phyloP scores from a whole-genome alignment of 2,113 vertebrate species.

The Morone chrysops region DNA sequence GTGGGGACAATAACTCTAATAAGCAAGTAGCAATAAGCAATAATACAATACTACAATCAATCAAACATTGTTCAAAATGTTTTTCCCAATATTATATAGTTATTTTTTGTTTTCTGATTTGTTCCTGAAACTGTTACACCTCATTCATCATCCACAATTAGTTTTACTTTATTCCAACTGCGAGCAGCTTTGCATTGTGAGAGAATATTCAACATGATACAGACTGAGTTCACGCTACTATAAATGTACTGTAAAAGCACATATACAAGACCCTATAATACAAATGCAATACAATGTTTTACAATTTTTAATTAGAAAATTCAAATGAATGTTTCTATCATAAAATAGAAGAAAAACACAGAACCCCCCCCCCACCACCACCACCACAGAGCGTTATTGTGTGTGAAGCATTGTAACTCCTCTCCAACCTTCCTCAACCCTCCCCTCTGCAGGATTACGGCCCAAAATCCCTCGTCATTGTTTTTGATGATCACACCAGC shows the following conservation, averaged over 20 bases:
- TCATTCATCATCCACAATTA: background rate
- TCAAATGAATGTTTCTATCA: no score
- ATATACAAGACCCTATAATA: background rate
- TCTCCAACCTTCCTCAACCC: slow-evolving; percentile 7
- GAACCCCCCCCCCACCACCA: no score
- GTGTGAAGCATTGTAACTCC: background rate
- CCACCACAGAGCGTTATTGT: background rate
- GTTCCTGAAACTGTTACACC: background rate
- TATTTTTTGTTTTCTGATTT: background rate
- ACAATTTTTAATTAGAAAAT: background rate
- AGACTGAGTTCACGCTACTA: no score
- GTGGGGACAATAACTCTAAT: background rate
- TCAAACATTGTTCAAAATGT: background rate
- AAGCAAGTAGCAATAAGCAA: no score
- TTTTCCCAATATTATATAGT: background rate
- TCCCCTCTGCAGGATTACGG: slow-evolving; percentile 24
- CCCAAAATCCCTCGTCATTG: slow-evolving; percentile 24
- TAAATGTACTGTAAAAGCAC: background rate
- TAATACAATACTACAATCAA: background rate
- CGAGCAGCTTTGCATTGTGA: background rate
- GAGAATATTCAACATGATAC: background rate
- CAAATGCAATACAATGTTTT: background rate
- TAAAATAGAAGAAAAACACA: no score
- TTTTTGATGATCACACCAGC: slow-evolving; percentile 27
- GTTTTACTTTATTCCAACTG: background rate